phyloP scores from a whole-genome alignment of 2,888 invertebrate species.

The Ophion ventricosus region DNA sequence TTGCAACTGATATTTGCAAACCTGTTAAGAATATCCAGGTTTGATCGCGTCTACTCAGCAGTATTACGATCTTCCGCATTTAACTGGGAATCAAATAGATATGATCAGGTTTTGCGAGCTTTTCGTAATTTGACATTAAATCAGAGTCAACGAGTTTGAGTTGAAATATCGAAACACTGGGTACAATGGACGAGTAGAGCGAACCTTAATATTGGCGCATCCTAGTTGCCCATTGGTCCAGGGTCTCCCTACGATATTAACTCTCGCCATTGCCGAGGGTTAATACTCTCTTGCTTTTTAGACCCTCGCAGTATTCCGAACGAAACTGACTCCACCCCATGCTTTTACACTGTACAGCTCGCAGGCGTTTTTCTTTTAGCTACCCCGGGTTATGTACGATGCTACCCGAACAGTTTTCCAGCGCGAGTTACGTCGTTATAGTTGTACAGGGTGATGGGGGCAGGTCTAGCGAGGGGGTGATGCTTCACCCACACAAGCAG shows the following conservation, averaged over 20 bases:
- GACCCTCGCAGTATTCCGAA: conserved; percentile 45
- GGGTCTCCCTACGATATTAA: conserved; percentile 47
- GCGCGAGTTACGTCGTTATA: conserved; percentile 21
- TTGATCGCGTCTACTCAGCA: no score
- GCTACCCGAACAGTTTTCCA: conserved; percentile 44
- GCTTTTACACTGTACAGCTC: conserved; percentile 12
- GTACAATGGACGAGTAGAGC: no score
- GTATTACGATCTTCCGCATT: no score
- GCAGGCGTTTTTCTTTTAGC: conserved; percentile 41
- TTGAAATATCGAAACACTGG: no score
- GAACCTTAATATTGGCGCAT: background rate
- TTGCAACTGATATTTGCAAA: no score
- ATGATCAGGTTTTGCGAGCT: no score
- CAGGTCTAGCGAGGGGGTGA: background rate
- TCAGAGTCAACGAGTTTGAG: no score
- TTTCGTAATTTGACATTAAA: no score
- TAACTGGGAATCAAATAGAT: no score
- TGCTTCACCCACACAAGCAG: conserved; percentile 21
- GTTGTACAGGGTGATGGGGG: conserved; percentile 16
- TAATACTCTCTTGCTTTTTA: conserved; percentile 64
- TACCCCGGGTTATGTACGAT: conserved; percentile 39
- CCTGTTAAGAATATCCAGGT: no score
- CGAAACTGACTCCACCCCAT: conserved; percentile 21
- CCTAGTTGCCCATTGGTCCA: conserved; percentile 34
- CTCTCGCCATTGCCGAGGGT: conserved; percentile 36